Evolutionary conservation across 2,797 vertebrate genomes (phyloP).

Genomic region (Parotocinclus haroldoi): DNA sequence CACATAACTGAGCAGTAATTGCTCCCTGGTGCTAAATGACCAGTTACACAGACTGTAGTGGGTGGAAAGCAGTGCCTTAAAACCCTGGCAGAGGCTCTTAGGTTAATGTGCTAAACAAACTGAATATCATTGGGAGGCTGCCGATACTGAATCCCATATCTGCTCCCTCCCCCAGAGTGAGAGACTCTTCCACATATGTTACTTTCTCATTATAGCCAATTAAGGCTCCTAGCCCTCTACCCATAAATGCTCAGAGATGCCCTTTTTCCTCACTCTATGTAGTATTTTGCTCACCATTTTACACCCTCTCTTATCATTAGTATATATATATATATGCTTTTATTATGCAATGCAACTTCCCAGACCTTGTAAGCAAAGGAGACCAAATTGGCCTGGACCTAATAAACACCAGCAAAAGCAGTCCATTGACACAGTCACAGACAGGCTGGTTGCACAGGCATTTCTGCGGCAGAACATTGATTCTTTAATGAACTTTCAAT

Average conservation of each 20-base stretch:
- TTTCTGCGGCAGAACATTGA: constrained; percentile 46
- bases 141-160: constrained; percentile 10
- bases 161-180: constrained; percentile 56
- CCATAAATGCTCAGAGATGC: constrained; percentile 14
- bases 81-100: constrained; percentile 9
- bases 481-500: no score
- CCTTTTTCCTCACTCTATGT: constrained; percentile 43
- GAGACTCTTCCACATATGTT: constrained; percentile 69
- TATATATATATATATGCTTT: constrained; percentile 61
- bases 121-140: constrained; percentile 19
- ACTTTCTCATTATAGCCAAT: constrained; percentile 71
- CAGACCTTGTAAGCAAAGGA: constrained; percentile 56
- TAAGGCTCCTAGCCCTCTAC: constrained; percentile 27
- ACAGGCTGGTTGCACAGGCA: constrained; percentile 55
- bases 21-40: constrained; percentile 24
- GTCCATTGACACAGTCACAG: constrained; percentile 50
- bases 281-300: constrained; percentile 28
- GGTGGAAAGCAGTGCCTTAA: constrained; percentile 18
- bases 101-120: constrained; percentile 2
- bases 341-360: constrained; percentile 59
- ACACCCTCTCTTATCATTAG: constrained; percentile 35
- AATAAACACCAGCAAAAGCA: constrained; percentile 49
- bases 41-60: constrained; percentile 11
- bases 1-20: constrained; percentile 15
- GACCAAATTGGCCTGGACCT: constrained; percentile 50